A percentile compares a stretch with the other conserved stretches of the same genome.
Conservation (phyloP, 1,140 invertebrate species). For the Lasaia peninsularis region DNA sequence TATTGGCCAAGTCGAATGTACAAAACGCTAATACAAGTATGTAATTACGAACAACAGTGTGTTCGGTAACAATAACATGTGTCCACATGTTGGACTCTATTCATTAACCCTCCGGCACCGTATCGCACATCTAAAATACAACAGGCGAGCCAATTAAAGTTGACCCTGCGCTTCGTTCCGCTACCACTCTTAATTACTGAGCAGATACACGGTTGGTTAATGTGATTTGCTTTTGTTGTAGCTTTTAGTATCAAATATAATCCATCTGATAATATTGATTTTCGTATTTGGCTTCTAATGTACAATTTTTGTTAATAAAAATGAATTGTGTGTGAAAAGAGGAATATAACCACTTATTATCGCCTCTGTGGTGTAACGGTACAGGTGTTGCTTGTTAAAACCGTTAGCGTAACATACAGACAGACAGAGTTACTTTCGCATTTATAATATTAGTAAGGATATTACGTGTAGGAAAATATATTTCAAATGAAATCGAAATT, state of each 20-base stretch:
- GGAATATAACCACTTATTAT: too few relatives aligned
- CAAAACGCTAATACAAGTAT: constrained; percentile 27
- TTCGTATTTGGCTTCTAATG: too few relatives aligned
- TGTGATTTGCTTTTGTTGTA: constrained; percentile 59
- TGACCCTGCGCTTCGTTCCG: constrained; percentile 59
- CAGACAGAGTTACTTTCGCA: too few relatives aligned
- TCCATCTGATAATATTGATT: too few relatives aligned
- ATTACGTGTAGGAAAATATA: too few relatives aligned
- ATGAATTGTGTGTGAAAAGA: too few relatives aligned
- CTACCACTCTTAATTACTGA: constrained; percentile 66
- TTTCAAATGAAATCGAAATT: too few relatives aligned
- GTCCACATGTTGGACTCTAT: constrained; percentile 57
- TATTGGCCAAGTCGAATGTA: constrained; percentile 6
- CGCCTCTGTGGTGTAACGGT: too few relatives aligned
- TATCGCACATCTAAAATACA: constrained; percentile 68
- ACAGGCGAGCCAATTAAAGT: constrained; percentile 60
- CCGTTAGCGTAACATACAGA: too few relatives aligned
- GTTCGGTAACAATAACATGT: constrained; percentile 49
- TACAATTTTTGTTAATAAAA: too few relatives aligned
- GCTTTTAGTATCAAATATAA: constrained; percentile 13
- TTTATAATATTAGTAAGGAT: too few relatives aligned
- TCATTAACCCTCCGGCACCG: constrained; percentile 57
- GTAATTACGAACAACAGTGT: constrained; percentile 52
- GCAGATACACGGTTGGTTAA: constrained; percentile 67
- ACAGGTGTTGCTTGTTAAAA: too few relatives aligned